Evolutionary conservation across 2,888 invertebrate species (phyloP).

Genomic region (Athalia cordata): DNA sequence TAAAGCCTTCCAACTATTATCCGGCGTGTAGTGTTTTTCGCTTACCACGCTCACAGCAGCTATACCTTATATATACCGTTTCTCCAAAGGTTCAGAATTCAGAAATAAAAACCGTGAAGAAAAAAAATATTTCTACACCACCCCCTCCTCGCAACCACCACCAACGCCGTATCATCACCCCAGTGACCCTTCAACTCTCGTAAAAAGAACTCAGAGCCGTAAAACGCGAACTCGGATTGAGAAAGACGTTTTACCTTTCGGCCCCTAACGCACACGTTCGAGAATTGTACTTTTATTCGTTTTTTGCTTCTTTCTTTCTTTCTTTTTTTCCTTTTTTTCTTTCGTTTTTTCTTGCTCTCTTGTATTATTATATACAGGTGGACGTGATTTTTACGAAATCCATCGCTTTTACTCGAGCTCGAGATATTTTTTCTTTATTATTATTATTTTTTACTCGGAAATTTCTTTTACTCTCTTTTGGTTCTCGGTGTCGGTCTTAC

Average conservation of each 20-base stretch:
- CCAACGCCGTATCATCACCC: not conserved
- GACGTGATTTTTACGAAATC: not conserved
- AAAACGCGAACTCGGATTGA: constrained; percentile 23
- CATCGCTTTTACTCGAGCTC: not conserved
- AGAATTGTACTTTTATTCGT: too few relatives aligned
- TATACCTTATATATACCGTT: constrained; percentile 1
- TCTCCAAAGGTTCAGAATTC: not conserved
- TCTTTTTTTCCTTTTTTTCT: too few relatives aligned
- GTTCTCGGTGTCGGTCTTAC: too few relatives aligned
- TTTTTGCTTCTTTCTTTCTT: too few relatives aligned
- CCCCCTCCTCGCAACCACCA: too few relatives aligned
- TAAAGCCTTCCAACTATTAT: constrained; percentile 38
- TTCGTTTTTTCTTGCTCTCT: not conserved
- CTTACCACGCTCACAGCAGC: not conserved
- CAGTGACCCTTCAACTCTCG: constrained; percentile 27
- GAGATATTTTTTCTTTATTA: not conserved
- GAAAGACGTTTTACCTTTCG: constrained; percentile 24
- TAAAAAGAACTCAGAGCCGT: constrained; percentile 30
- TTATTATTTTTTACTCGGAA: too few relatives aligned
- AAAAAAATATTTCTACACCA: too few relatives aligned
- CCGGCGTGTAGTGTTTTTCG: constrained; percentile 36
- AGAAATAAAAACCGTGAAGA: too few relatives aligned
- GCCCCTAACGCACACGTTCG: too few relatives aligned
- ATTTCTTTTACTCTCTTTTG: too few relatives aligned
- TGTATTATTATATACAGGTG: not conserved